A percentile compares a stretch with the other conserved stretches of the same genome.
phyloP scores from a whole-genome alignment of 2,888 invertebrate genomes.

The Caradrina kadenii region DNA sequence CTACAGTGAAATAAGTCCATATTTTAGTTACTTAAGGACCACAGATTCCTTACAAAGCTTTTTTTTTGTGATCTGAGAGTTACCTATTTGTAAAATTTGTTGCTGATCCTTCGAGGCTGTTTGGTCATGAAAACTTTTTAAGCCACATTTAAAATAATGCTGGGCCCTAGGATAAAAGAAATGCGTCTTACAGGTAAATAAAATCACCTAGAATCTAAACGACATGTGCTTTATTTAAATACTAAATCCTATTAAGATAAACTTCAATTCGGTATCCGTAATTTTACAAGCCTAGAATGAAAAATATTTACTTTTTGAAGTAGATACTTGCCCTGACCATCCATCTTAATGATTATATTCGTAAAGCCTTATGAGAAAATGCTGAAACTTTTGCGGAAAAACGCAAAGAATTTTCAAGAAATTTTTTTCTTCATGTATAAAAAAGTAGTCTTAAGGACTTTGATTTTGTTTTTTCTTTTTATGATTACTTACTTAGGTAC shows the following conservation, averaged over 20 bases:
- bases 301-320: slow-evolving; percentile 23
- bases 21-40: background rate
- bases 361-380: slow-evolving; percentile 33
- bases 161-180: background rate
- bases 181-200: background rate
- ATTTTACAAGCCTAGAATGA: slow-evolving; percentile 13
- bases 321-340: slow-evolving; percentile 15
- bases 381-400: slow-evolving; percentile 39
- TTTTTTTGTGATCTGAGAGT: background rate
- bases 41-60: background rate
- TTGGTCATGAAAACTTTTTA: background rate
- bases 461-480: slow-evolving; percentile 25
- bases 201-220: background rate
- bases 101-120: background rate
- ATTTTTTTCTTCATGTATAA: slow-evolving; percentile 35
- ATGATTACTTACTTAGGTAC: slow-evolving; percentile 6
- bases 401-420: slow-evolving; percentile 35
- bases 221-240: background rate
- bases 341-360: slow-evolving; percentile 34
- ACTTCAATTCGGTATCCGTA: background rate
- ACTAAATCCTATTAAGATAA: background rate
- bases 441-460: slow-evolving; percentile 26
- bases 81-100: background rate
- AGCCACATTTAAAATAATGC: background rate
- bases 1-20: slow-evolving; percentile 11